Evolutionary conservation across 1,140 invertebrate species (phyloP), one percentile per base, ranked within the genome.

Genomic region (Hylaeus volcanicus): DNA sequence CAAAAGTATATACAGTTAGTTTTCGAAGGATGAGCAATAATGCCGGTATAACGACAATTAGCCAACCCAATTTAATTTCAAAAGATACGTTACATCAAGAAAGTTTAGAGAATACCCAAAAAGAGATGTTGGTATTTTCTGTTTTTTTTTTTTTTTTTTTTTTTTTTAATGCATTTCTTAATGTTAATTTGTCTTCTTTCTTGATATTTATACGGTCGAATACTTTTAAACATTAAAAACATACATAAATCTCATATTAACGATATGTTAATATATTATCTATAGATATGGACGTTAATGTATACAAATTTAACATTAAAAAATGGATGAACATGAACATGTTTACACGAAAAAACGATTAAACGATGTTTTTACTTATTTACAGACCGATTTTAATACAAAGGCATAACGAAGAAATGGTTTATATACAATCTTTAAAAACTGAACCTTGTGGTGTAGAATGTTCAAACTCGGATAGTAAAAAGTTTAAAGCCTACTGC

Each of bases 31-130:
- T 78, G 12, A 74, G 82, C 26, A 51, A 68, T 6, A 65, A 3
- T 5, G 74, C 78, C 64, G 26, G 65, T 43, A 81, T 94, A 39
- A 94, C 96, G 55, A 95, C 96, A 9, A 85, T 95, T 12, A 96
- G 95, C 73, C 96, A 96, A 83, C 96, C 95, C 2, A 94, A 94
- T 76, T 90, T 96, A 37, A 93, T 94, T 9, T 81, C 87, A 90
- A 92, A 74, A 88, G 98, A 99, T 91, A 96, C 98, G 2, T 96
- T 99, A 85, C 98, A 98, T 90, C 96, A 96, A 87, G 97, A 97
- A 74, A 97, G 96, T 88, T 93, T 98, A 74, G 94, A 95, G 48
- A 96, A 96, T 89, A 91, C 96, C 37, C 43, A 92, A 92, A 89
- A 94, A 93, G 58, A 81, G 51, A 82, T 79, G 82, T 86, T 26